Percentiles rank a stretch among this genome's conserved stretches.
These are phyloP conservation scores for Rhinoderma darwinii DNA, from an alignment of 2,113 vertebrate species.

Conservation along the genomic window DNA sequence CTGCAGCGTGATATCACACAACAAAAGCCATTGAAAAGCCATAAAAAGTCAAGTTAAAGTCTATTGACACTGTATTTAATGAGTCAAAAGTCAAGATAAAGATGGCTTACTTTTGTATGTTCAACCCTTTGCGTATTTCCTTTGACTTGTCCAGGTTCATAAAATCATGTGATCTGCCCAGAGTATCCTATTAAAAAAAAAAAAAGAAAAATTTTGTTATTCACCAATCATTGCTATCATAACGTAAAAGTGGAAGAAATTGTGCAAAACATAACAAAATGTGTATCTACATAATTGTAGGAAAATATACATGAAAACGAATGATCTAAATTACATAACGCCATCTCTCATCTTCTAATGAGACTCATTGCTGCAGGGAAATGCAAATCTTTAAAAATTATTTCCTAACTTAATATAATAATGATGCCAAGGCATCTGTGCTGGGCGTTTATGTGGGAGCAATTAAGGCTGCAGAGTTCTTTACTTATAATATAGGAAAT, in stretches of 20 bases:
- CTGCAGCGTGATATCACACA: too few relatives aligned
- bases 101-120: too few relatives aligned
- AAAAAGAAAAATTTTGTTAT: too few relatives aligned
- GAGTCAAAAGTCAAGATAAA: too few relatives aligned
- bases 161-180: too few relatives aligned
- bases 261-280: not conserved
- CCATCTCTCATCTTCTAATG: not conserved
- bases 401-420: not conserved
- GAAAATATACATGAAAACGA: not conserved
- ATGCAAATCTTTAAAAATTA: conserved; percentile 11
- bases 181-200: too few relatives aligned
- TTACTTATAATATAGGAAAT: conserved; percentile 11
- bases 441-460: not conserved
- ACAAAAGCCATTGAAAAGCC: too few relatives aligned
- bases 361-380: conserved; percentile 11
- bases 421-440: not conserved
- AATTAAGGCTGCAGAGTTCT: conserved; percentile 13
- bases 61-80: too few relatives aligned
- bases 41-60: too few relatives aligned
- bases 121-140: too few relatives aligned
- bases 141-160: too few relatives aligned
- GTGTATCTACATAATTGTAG: not conserved
- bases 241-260: not conserved
- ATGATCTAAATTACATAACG: not conserved
- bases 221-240: too few relatives aligned